Conservation (phyloP, 2,113 vertebrate genomes). For the Ceyx margarethae region DNA sequence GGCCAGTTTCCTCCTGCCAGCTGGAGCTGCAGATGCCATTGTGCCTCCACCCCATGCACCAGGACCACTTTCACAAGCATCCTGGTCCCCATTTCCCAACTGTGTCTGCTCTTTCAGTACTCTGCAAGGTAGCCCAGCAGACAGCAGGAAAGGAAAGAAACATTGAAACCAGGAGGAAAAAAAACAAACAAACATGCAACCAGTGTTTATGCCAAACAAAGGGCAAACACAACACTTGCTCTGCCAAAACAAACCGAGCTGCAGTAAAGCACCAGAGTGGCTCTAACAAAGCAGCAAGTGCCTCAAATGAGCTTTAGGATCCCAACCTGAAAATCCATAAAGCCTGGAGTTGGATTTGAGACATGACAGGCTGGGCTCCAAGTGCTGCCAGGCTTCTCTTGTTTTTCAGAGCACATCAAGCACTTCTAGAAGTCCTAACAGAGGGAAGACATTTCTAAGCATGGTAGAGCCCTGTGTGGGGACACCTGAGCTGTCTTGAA, state of each 20-base stretch:
- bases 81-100: rapidly evolving
- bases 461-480: not conserved
- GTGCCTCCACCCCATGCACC: not conserved
- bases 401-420: not conserved
- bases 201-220: not conserved
- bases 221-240: not conserved
- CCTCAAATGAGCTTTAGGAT: not conserved
- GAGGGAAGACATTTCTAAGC: not conserved
- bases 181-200: not conserved
- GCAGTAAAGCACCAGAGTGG: not conserved
- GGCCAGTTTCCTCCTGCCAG: not conserved
- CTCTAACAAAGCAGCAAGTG: not conserved
- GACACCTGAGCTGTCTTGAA: not conserved
- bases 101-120: rapidly evolving
- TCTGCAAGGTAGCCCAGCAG: not conserved
- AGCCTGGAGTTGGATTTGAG: not conserved
- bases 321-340: not conserved
- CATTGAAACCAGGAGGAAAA: not conserved
- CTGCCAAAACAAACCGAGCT: not conserved
- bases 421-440: not conserved
- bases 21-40: not conserved
- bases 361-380: not conserved
- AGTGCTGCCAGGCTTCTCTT: rapidly evolving
- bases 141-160: not conserved
- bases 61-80: not conserved